phyloP scores from a whole-genome alignment of 2,113 vertebrate species.

The Zootoca vivipara region DNA sequence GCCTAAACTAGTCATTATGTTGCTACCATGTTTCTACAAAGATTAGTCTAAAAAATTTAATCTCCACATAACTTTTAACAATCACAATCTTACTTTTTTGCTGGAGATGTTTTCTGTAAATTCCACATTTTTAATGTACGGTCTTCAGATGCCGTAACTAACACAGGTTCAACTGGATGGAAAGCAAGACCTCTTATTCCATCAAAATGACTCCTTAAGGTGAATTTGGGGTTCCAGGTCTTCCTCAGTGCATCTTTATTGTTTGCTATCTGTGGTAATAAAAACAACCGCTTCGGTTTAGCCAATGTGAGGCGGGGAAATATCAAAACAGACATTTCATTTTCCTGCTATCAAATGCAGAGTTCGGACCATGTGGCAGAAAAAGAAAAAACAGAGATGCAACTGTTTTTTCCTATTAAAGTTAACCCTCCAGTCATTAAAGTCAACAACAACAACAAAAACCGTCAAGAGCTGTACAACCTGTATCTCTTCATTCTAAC shows the following conservation, averaged over 20 bases:
- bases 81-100: constrained; percentile 88
- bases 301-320: not conserved
- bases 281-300: constrained; percentile 48
- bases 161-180: constrained; percentile 93
- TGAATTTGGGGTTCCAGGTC: constrained; percentile 99
- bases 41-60: not conserved
- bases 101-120: constrained; percentile 95
- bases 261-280: constrained; percentile 88
- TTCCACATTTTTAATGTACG: constrained; percentile 99
- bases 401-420: not conserved
- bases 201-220: constrained; percentile 97
- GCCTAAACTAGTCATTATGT: not conserved
- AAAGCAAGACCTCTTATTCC: constrained; percentile 94
- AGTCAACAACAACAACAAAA: not conserved
- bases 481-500: not conserved
- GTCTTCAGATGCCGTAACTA: constrained; percentile 97
- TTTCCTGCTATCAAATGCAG: not conserved
- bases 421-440: not conserved
- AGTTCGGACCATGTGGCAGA: not conserved
- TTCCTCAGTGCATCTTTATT: constrained; percentile 97
- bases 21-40: not conserved
- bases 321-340: not conserved
- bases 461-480: not conserved
- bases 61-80: not conserved
- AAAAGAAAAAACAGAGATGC: not conserved